Base-by-base conservation (phyloP, 2,888 invertebrate species). In the Yponomeuta malinellus region DNA sequence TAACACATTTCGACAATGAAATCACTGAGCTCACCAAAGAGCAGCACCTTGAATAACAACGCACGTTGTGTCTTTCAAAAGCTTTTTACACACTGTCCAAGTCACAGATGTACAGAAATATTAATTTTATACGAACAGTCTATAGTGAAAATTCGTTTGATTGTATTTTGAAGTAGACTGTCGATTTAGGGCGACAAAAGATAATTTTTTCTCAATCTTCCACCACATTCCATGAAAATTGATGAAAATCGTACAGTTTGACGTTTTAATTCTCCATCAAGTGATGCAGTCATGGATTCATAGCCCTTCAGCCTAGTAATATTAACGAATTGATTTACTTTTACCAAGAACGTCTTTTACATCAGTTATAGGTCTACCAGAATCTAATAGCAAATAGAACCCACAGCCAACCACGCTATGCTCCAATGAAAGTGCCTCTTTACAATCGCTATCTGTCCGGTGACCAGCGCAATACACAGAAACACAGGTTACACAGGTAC, bases 1-100 rank as follows among this genome's bases (percentile, higher is more conserved):
- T 77, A 75, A 1, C 81, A 80, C 75, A 78, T 78, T 79, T 78
- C 78, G 75, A 78, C 81, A 81, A 82, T 82, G 83, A 80, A 81
- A 77, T 78, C 77, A 77, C 73, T 71, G 73, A 76, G 74, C 72
- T 76, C 75, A 76, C 74, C 74, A 74, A 74, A 77, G 76, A 70
- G 69, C 70, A 78, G 75, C 76, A 77, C 76, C 72, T 75, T 77
- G 78, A 80, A 77, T 79, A 78, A 73, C 76, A 77, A 79, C 76
- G 77, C 78, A 80, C 75, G 75, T 76, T 74, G 52, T 72, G 63
- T 29, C 63, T 68, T 65, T 59, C 64, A 68, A 59, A 59, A 6
- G 64, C 29, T 64, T 64, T 15, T 59, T 59, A 59, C 15, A 15
- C 52, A 59, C 3, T 15, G 15, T 59, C 52, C 12, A 15, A 59